A percentile compares a stretch with the other conserved stretches of the same genome.
Conservation (phyloP, 1,140 invertebrate genomes). For the Lineus longissimus region DNA sequence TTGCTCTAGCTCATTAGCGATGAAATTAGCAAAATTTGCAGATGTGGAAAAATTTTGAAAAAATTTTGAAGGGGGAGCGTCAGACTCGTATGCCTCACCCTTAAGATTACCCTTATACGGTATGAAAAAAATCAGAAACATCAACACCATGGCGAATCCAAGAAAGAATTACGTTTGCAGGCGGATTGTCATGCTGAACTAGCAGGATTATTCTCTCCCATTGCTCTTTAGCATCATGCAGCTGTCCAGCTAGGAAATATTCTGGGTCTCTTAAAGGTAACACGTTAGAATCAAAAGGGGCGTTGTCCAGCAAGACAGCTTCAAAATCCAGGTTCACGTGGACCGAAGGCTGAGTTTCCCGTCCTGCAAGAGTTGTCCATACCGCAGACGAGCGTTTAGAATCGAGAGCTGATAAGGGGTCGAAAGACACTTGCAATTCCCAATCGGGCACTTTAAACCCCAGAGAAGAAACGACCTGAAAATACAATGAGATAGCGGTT, state of each 20-base stretch:
- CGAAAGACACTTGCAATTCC: slow-evolving; percentile 3
- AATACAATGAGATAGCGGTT: not conserved
- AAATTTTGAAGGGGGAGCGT: no score
- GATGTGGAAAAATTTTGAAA: no score
- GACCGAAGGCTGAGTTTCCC: slow-evolving; percentile 7
- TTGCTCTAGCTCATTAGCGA: no score
- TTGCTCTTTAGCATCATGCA: not conserved
- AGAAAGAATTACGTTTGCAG: not conserved
- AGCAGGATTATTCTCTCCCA: not conserved
- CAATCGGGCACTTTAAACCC: not conserved
- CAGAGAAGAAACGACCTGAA: not conserved
- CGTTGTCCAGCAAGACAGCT: not conserved
- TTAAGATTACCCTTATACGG: slow-evolving; percentile 17
- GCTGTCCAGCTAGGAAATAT: slow-evolving; percentile 13
- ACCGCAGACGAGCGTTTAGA: slow-evolving; percentile 1
- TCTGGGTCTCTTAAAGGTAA: slow-evolving; percentile 9
- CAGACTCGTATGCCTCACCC: no score
- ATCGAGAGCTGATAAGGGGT: not conserved
- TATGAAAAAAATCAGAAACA: slow-evolving; percentile 11
- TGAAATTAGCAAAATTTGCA: no score
- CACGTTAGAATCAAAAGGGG: not conserved
- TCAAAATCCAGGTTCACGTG: not conserved
- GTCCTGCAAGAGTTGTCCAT: slow-evolving; percentile 12
- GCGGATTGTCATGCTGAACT: not conserved
- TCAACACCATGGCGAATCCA: slow-evolving; percentile 15